These are phyloP conservation scores for Zaprionus gabonicus DNA, from an alignment of 1,140 invertebrate species.

Conservation along the genomic window DNA sequence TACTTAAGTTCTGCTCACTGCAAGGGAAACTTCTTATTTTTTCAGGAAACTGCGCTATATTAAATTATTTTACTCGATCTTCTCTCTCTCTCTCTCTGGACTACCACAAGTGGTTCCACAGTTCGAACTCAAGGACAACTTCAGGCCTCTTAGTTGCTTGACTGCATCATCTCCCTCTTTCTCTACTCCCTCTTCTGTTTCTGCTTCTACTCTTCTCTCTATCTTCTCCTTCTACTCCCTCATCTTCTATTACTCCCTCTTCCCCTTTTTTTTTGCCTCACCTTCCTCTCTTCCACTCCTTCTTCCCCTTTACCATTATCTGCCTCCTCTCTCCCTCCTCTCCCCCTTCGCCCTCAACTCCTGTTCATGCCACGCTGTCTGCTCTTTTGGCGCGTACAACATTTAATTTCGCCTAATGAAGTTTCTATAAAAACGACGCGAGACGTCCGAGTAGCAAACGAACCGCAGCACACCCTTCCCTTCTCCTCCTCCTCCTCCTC, in stretches of 20 bases:
- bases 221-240: background rate
- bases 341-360: background rate
- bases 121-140: background rate
- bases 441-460: slow-evolving; percentile 11
- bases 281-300: too few species aligned
- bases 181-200: too few species aligned
- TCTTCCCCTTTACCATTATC: too few species aligned
- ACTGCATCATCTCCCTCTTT: background rate
- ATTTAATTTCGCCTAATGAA: slow-evolving; percentile 80
- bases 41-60: background rate
- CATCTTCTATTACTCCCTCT: too few species aligned
- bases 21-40: slow-evolving; percentile 3
- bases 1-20: background rate
- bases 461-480: slow-evolving; percentile 1
- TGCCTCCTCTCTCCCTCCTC: too few species aligned
- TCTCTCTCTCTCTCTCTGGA: background rate
- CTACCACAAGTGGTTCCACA: background rate
- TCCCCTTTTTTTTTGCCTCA: too few species aligned
- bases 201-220: background rate
- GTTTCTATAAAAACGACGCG: slow-evolving; percentile 66
- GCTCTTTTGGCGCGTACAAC: slow-evolving; percentile 66
- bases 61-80: background rate
- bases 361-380: slow-evolving; percentile 71
- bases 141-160: background rate
- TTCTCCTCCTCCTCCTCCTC: too few species aligned